Conservation (phyloP, 1,140 invertebrate species). For the Bombus breviceps region DNA sequence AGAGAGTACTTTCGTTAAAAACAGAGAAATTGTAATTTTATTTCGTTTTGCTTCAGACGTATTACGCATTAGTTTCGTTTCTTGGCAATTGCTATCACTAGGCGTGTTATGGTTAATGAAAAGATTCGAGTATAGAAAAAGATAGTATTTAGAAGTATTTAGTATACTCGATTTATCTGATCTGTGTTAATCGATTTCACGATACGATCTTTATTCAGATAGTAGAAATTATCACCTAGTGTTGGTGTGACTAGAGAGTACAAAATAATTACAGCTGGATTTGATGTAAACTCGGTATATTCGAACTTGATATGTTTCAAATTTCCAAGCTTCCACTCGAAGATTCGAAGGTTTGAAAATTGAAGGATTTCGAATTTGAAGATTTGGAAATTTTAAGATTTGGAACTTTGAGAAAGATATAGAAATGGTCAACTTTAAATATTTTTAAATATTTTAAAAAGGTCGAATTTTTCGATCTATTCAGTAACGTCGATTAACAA, state of each 20-base stretch:
- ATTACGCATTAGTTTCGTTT: background rate
- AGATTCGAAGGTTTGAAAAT: background rate
- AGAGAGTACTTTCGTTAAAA: background rate
- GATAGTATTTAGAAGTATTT: fast-evolving
- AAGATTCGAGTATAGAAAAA: too few relatives aligned
- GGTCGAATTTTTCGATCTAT: too few relatives aligned
- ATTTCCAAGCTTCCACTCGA: too few relatives aligned
- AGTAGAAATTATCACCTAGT: background rate
- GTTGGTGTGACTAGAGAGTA: too few relatives aligned
- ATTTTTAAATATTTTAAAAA: too few relatives aligned
- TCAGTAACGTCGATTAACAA: background rate
- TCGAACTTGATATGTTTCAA: too few relatives aligned
- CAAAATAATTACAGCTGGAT: background rate
- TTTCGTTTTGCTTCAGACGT: background rate
- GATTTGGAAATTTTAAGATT: background rate
- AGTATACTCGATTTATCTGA: background rate
- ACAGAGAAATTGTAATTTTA: background rate
- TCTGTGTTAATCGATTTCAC: background rate
- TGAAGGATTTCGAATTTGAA: background rate
- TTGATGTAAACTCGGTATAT: background rate
- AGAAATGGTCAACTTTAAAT: too few relatives aligned
- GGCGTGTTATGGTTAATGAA: too few relatives aligned
- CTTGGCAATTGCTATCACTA: too few relatives aligned
- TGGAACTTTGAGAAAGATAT: background rate
- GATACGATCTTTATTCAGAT: background rate